Conservation (phyloP, 1,140 invertebrate species). For the Idris sp. region DNA sequence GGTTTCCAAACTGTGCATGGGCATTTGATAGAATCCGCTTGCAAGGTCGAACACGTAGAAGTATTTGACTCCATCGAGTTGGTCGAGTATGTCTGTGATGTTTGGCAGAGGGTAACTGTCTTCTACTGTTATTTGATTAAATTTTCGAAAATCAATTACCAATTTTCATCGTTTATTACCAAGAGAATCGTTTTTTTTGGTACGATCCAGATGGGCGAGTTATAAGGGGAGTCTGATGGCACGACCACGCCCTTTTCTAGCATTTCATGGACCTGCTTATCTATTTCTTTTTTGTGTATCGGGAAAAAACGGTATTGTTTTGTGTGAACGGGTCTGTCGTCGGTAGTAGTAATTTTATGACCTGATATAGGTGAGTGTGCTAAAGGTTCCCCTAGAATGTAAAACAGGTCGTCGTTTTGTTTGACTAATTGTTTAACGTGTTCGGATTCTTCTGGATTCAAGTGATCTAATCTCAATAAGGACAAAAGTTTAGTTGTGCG, state of each 20-base stretch:
- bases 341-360: slow-evolving; percentile 4
- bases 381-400: slow-evolving; percentile 1
- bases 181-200: slow-evolving; percentile 9
- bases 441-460: neutral
- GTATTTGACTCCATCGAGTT: slow-evolving; percentile 3
- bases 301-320: neutral
- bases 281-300: neutral
- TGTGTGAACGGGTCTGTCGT: neutral
- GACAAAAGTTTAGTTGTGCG: slow-evolving; percentile 1
- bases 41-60: slow-evolving; percentile 17
- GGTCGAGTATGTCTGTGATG: slow-evolving; percentile 13
- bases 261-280: slow-evolving; percentile 11
- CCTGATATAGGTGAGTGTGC: neutral
- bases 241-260: neutral
- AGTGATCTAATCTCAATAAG: neutral
- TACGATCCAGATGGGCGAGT: neutral
- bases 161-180: slow-evolving; percentile 14
- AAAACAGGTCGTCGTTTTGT: neutral
- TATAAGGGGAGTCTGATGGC: too few species aligned
- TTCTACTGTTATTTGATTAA: slow-evolving; percentile 9
- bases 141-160: slow-evolving; percentile 18
- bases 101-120: slow-evolving; percentile 19
- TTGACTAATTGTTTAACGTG: neutral
- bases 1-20: neutral
- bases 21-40: slow-evolving; percentile 15